A percentile compares a stretch with the other conserved stretches of the same genome.
Conservation (phyloP, 2,113 vertebrate genomes). For the Tursiops truncatus region DNA sequence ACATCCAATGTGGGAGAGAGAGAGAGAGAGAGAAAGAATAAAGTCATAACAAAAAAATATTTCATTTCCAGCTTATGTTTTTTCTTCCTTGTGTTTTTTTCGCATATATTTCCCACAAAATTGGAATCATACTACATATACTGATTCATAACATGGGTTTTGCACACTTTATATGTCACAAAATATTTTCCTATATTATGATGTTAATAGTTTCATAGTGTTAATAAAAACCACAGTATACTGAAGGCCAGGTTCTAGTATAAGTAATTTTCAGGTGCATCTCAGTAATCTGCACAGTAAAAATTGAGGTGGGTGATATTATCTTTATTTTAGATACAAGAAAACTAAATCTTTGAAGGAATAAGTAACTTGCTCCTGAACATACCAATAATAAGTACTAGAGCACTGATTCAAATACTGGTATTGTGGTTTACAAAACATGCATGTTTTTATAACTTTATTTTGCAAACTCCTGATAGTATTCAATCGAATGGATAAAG, state of each 20-base stretch:
- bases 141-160: background rate
- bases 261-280: background rate
- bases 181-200: background rate
- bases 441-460: background rate
- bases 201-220: background rate
- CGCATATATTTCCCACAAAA: background rate
- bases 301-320: background rate
- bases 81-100: background rate
- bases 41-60: background rate
- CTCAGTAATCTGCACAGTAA: background rate
- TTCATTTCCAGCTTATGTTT: background rate
- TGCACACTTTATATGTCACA: background rate
- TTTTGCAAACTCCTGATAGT: background rate
- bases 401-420: background rate
- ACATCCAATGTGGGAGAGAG: too few species aligned
- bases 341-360: background rate
- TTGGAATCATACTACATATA: background rate
- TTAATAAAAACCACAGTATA: background rate
- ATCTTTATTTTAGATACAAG: conserved; percentile 13
- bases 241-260: background rate
- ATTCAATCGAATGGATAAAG: background rate
- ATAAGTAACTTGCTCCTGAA: background rate
- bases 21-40: background rate
- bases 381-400: background rate
- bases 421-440: background rate